These are phyloP conservation scores for Petrocephalus schoutedeni DNA, from an alignment of 2,797 vertebrate genomes.

Conservation along the genomic window DNA sequence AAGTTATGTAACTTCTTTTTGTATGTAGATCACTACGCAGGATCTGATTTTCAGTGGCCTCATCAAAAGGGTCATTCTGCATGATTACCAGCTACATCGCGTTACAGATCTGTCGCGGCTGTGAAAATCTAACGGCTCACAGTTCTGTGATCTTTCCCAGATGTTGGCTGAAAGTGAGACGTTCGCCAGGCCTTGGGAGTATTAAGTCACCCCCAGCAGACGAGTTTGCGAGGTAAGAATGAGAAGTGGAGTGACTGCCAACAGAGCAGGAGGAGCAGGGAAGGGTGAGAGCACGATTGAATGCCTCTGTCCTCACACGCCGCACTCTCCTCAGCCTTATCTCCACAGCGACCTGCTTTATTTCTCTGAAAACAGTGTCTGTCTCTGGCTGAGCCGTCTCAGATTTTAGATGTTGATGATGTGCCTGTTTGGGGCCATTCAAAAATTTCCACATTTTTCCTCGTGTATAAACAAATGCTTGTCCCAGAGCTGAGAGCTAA, in stretches of 20 bases:
- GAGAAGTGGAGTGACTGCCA: conserved; percentile 46
- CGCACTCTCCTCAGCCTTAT: background rate
- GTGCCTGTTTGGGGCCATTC: background rate
- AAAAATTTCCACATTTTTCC: background rate
- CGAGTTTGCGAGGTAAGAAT: conserved; percentile 58
- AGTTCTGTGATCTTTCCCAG: conserved; percentile 61
- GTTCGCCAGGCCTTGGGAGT: conserved; percentile 30
- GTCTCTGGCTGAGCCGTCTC: background rate
- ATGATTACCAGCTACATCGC: background rate
- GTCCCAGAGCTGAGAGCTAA: background rate
- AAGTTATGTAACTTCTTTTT: conserved; percentile 22
- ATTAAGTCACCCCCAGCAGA: conserved; percentile 64
- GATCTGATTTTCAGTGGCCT: background rate
- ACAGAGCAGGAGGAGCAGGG: conserved; percentile 35
- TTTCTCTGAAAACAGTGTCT: background rate
- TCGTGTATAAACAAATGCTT: background rate
- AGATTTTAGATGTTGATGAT: background rate
- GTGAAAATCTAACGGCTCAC: conserved; percentile 28
- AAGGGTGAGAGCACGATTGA: conserved; percentile 28
- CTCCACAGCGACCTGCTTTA: conserved; percentile 9
- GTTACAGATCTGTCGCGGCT: background rate
- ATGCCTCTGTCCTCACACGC: background rate
- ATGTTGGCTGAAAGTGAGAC: conserved; percentile 58
- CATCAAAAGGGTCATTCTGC: conserved; percentile 11
- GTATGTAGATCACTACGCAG: background rate